Evolutionary conservation across 2,113 vertebrate genomes (phyloP).

Genomic region (Scomber colias): DNA sequence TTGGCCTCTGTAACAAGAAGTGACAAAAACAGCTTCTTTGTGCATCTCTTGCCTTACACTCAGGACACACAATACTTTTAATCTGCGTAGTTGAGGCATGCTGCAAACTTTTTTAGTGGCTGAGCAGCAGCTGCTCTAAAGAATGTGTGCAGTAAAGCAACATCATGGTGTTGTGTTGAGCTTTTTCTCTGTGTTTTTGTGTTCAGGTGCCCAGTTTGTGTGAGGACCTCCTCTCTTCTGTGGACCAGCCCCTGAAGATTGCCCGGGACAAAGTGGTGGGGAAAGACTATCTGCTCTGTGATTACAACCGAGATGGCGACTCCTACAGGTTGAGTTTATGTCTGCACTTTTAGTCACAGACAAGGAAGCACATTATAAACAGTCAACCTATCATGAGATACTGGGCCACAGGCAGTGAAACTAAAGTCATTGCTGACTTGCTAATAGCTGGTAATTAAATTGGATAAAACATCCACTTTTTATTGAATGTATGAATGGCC

Average conservation of each 20-base stretch:
- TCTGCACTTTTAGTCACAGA: conserved; percentile 9
- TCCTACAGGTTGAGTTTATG: conserved; percentile 91
- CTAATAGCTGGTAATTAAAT: too few species aligned
- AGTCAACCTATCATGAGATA: neutral
- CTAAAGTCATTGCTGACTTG: neutral
- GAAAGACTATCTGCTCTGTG: conserved; percentile 98
- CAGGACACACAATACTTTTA: neutral
- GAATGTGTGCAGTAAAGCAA: neutral
- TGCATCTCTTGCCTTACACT: neutral
- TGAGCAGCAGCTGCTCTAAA: neutral
- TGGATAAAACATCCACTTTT: too few species aligned
- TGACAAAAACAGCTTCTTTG: conserved; percentile 16
- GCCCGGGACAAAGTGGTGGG: conserved; percentile 97
- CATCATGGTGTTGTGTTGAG: neutral
- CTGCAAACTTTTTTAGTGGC: too few species aligned
- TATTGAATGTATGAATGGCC: too few species aligned
- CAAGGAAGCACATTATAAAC: neutral
- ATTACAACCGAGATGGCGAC: conserved; percentile 99
- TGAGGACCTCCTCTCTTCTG: conserved; percentile 98
- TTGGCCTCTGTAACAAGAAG: conserved; percentile 27
- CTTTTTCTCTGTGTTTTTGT: conserved; percentile 38
- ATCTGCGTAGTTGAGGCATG: conserved; percentile 1
- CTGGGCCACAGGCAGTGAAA: neutral
- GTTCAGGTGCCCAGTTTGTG: conserved; percentile 94
- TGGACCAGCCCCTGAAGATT: conserved; percentile 99